Evolutionary conservation across 2,797 vertebrate genomes (phyloP).

Genomic region (Aphelocoma californica): DNA sequence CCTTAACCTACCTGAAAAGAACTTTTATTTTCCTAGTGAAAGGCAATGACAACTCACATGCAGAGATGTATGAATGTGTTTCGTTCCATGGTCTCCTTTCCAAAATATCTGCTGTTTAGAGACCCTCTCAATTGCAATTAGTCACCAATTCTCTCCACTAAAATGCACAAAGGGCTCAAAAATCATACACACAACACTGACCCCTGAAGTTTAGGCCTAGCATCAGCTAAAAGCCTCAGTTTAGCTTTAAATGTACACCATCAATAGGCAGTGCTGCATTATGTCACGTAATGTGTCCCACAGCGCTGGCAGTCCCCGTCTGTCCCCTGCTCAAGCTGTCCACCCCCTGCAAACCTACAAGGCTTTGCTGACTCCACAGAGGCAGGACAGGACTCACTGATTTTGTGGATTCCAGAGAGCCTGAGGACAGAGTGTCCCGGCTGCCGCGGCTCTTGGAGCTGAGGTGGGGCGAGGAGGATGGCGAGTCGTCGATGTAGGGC

Average conservation of each 20-base stretch:
- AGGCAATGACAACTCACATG: not conserved
- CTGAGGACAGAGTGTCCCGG: constrained; percentile 81
- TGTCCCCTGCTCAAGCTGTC: too few relatives aligned
- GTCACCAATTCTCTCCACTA: not conserved
- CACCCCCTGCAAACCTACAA: not conserved
- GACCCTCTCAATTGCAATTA: not conserved
- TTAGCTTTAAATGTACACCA: not conserved
- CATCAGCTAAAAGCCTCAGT: not conserved
- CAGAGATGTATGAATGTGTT: not conserved
- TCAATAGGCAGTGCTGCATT: fast-evolving
- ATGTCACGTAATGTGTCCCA: not conserved
- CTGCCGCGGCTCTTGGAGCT: constrained; percentile 84
- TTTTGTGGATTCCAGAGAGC: constrained; percentile 85
- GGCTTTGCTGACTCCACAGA: not conserved
- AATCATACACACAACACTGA: not conserved
- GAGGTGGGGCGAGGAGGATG: constrained; percentile 85
- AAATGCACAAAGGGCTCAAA: not conserved
- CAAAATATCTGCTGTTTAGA: not conserved
- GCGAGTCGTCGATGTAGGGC: constrained; percentile 87
- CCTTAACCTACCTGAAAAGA: not conserved
- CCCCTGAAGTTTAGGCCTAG: not conserved
- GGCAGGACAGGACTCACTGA: constrained; percentile 78
- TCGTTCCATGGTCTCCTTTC: not conserved
- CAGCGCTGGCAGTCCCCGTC: not conserved
- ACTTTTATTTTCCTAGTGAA: not conserved